These are phyloP conservation scores for Myiotriccus ornatus DNA, from an alignment of 2,797 vertebrate species.

Conservation along the genomic window DNA sequence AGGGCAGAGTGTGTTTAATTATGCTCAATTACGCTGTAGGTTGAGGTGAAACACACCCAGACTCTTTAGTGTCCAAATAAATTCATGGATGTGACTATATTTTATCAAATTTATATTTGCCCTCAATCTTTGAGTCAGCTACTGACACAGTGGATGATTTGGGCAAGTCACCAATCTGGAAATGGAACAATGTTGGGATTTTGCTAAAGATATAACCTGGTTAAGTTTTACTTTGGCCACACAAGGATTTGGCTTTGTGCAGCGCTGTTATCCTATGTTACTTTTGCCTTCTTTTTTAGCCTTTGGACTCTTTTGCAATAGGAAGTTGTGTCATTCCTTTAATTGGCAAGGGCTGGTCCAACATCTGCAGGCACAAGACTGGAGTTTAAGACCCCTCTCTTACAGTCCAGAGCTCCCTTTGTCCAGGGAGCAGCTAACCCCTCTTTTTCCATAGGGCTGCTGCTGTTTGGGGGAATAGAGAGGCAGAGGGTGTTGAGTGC, in stretches of 20 bases:
- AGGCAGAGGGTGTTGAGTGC: fast-evolving
- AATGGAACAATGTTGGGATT: background rate
- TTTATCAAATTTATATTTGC: background rate
- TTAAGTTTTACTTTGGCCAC: background rate
- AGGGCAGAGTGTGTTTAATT: background rate
- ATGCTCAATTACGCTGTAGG: background rate
- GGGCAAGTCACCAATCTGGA: background rate
- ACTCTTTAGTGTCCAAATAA: background rate
- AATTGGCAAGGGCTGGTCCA: constrained; percentile 1
- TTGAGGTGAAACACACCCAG: background rate
- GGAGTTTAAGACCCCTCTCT: background rate
- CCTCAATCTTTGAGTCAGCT: background rate
- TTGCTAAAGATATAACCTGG: background rate
- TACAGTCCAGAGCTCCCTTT: background rate
- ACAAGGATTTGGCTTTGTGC: background rate
- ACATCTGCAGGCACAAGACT: constrained; percentile 2
- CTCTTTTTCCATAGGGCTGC: background rate
- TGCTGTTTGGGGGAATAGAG: background rate
- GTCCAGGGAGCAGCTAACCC: background rate
- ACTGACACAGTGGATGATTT: background rate
- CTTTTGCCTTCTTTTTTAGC: constrained; percentile 23
- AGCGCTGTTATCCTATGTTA: background rate
- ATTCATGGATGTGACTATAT: background rate
- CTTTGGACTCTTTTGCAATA: constrained; percentile 31
- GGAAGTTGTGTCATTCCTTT: constrained; percentile 28